Evolutionary conservation across 2,888 invertebrate genomes (phyloP).

Genomic region (Slavum lentiscoides): DNA sequence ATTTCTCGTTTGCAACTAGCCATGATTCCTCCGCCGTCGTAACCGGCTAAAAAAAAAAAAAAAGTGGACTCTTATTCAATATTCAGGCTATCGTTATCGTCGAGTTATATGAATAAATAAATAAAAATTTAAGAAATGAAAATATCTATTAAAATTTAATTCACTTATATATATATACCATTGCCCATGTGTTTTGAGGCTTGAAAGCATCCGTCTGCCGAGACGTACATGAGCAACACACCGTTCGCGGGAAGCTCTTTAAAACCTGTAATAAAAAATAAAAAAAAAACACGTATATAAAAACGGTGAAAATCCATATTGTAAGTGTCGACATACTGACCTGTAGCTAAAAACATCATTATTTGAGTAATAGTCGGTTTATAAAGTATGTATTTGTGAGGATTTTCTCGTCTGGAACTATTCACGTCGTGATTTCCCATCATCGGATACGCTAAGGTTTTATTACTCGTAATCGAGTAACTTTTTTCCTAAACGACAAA

Average conservation of each 20-base stretch:
- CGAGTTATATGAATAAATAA: too few species aligned
- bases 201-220: slow-evolving; percentile 86
- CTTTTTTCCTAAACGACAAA: slow-evolving; percentile 58
- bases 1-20: slow-evolving; percentile 85
- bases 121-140: too few species aligned
- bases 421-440: slow-evolving; percentile 71
- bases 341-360: slow-evolving; percentile 83
- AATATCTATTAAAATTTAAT: neutral
- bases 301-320: too few species aligned
- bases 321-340: slow-evolving; percentile 54
- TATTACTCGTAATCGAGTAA: slow-evolving; percentile 58
- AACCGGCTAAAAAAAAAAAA: slow-evolving; percentile 68
- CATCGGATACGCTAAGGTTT: slow-evolving; percentile 63
- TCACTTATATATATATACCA: slow-evolving; percentile 66
- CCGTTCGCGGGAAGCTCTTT: slow-evolving; percentile 91
- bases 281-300: neutral
- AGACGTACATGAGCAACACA: slow-evolving; percentile 87
- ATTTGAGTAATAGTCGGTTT: slow-evolving; percentile 93
- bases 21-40: slow-evolving; percentile 87
- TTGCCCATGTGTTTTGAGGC: slow-evolving; percentile 85
- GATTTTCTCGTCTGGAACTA: slow-evolving; percentile 79
- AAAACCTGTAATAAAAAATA: slow-evolving; percentile 67
- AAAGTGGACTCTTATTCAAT: too few species aligned
- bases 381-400: slow-evolving; percentile 94
- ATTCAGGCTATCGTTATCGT: too few species aligned